These are phyloP conservation scores for Fistularia commersonii DNA, from an alignment of 2,797 vertebrate genomes.

Conservation along the genomic window DNA sequence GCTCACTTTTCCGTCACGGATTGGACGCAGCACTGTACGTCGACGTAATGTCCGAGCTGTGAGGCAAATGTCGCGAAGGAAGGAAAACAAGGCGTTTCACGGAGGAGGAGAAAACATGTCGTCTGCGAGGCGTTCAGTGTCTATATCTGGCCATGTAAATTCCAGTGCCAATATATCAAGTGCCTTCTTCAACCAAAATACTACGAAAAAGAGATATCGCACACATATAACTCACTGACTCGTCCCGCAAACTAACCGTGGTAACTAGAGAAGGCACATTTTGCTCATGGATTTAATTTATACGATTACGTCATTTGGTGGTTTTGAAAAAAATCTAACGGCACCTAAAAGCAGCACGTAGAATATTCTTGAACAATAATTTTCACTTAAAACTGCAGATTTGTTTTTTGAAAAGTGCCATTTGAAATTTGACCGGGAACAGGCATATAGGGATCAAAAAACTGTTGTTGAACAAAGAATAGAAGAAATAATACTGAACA, in stretches of 20 bases:
- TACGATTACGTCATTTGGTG: too few relatives aligned
- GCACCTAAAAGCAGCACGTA: slow-evolving; percentile 15
- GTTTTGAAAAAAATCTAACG: slow-evolving; percentile 9
- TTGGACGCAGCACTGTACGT: slow-evolving; percentile 41
- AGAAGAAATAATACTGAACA: too few relatives aligned
- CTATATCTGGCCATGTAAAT: neutral
- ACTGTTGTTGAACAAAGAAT: slow-evolving; percentile 10
- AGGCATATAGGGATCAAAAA: slow-evolving; percentile 42
- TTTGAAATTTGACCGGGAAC: neutral
- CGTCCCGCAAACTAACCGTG: neutral
- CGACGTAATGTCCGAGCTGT: slow-evolving; percentile 40
- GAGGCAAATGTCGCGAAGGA: slow-evolving; percentile 32
- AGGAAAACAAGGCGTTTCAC: slow-evolving; percentile 38
- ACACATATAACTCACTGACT: too few relatives aligned
- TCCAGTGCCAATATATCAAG: neutral
- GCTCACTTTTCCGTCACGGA: slow-evolving; percentile 40
- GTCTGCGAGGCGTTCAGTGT: slow-evolving; percentile 10
- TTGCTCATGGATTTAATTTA: neutral
- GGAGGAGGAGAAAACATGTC: slow-evolving; percentile 56
- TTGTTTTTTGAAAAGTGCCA: neutral
- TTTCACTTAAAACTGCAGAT: neutral
- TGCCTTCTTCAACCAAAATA: too few relatives aligned
- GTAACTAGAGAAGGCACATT: neutral
- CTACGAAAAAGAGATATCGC: too few relatives aligned
- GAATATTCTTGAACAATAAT: slow-evolving; percentile 48